phyloP scores from a whole-genome alignment of 2,113 vertebrate genomes.

The Numida meleagris region DNA sequence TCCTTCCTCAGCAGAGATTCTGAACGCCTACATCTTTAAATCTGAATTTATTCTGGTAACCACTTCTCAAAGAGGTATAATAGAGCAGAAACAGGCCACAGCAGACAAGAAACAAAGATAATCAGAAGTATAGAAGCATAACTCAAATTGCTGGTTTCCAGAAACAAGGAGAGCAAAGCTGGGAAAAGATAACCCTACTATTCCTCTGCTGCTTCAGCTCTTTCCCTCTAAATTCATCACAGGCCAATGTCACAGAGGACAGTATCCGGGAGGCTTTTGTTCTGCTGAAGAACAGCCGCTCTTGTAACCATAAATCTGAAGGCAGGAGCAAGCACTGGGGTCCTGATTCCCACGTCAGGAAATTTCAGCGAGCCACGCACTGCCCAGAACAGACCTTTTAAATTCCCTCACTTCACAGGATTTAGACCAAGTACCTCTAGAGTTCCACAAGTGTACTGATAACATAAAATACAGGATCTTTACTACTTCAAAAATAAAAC shows the following conservation, averaged over 20 bases:
- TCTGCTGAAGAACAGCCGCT: not conserved
- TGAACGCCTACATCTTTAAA: fast-evolving
- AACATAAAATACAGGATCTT: not conserved
- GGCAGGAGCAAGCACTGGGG: not conserved
- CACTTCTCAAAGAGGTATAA: not conserved
- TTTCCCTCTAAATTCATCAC: not conserved
- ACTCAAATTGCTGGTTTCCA: not conserved
- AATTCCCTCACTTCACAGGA: not conserved
- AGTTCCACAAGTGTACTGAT: not conserved
- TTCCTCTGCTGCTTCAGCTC: not conserved
- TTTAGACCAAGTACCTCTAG: not conserved
- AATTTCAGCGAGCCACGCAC: not conserved
- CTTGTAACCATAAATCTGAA: not conserved
- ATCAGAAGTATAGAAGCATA: not conserved
- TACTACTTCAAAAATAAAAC: not conserved
- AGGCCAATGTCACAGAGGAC: not conserved
- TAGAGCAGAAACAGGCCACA: not conserved
- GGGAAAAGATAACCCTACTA: not conserved
- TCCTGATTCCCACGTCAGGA: not conserved
- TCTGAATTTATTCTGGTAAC: not conserved
- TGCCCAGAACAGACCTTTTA: not conserved
- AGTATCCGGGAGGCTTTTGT: not conserved
- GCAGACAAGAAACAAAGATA: not conserved
- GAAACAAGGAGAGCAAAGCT: not conserved
- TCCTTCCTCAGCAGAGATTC: not conserved